Conservation (phyloP, 2,113 vertebrate species). For the Ancistrus triradiatus region DNA sequence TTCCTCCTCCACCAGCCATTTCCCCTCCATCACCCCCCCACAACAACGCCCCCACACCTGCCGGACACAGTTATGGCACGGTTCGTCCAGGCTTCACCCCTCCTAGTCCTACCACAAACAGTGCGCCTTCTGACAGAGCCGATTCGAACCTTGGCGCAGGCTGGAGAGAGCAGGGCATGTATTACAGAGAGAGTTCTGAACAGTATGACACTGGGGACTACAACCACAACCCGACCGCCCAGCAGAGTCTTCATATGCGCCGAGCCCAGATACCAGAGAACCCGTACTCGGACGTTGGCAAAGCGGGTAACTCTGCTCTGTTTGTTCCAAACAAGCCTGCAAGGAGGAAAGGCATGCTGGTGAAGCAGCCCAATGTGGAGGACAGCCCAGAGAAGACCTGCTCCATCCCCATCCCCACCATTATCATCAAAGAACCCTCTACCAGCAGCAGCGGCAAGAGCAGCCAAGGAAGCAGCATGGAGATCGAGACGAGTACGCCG, state of each 20-base stretch:
- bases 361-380: constrained; percentile 85
- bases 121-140: constrained; percentile 47
- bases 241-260: constrained; percentile 73
- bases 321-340: constrained; percentile 82
- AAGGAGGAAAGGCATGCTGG: constrained; percentile 81
- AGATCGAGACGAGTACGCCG: constrained; percentile 73
- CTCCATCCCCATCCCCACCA: constrained; percentile 85
- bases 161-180: constrained; percentile 74
- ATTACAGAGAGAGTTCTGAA: constrained; percentile 75
- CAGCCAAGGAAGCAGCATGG: constrained; percentile 89
- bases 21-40: constrained; percentile 82
- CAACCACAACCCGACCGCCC: constrained; percentile 55
- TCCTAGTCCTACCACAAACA: constrained; percentile 68
- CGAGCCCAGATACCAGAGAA: constrained; percentile 82
- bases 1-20: constrained; percentile 82
- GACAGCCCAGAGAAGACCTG: constrained; percentile 86
- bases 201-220: constrained; percentile 72
- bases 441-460: constrained; percentile 90
- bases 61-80: constrained; percentile 76
- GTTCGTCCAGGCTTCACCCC: constrained; percentile 72
- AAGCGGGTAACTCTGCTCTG: constrained; percentile 66
- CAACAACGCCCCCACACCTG: constrained; percentile 77
- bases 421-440: constrained; percentile 88
- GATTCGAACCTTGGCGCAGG: constrained; percentile 61
- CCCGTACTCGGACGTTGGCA: constrained; percentile 80